phyloP scores from a whole-genome alignment of 2,888 invertebrate genomes.

The Plemyria rubiginata region DNA sequence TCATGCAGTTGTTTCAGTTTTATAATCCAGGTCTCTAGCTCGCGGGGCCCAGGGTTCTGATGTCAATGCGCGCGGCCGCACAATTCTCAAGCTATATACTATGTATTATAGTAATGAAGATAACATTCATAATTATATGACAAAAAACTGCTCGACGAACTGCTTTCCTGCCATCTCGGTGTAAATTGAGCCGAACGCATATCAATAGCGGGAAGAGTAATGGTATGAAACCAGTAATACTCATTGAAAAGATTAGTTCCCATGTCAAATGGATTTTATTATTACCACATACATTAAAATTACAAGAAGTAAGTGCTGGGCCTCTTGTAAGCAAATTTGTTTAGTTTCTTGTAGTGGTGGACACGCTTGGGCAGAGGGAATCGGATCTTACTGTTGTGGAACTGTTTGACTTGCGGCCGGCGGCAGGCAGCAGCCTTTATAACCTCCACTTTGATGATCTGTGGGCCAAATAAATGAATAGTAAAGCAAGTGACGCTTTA shows the following conservation, averaged over 20 bases:
- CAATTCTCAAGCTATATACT: no score
- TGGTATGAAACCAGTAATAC: no score
- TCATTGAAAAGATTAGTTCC: constrained; percentile 38
- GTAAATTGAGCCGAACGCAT: no score
- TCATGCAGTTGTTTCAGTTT: no score
- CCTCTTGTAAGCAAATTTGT: constrained; percentile 92
- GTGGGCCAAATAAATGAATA: constrained; percentile 49
- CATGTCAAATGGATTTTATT: constrained; percentile 69
- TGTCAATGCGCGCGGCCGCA: no score
- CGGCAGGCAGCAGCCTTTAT: constrained; percentile 95
- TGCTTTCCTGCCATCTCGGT: no score
- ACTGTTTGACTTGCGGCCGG: constrained; percentile 98
- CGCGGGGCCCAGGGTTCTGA: no score
- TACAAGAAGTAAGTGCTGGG: constrained; percentile 91
- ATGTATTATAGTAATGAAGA: no score
- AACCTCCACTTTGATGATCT: constrained; percentile 98
- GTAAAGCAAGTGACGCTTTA: background rate
- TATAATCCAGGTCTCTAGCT: no score
- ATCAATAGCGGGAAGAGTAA: no score
- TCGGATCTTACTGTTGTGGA: constrained; percentile 98
- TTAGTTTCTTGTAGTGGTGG: constrained; percentile 92
- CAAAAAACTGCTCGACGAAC: no score
- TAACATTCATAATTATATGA: no score
- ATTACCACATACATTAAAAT: constrained; percentile 61
- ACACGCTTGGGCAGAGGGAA: constrained; percentile 98